Conservation (phyloP, 2,888 invertebrate species). For the Desoria tigrina region DNA sequence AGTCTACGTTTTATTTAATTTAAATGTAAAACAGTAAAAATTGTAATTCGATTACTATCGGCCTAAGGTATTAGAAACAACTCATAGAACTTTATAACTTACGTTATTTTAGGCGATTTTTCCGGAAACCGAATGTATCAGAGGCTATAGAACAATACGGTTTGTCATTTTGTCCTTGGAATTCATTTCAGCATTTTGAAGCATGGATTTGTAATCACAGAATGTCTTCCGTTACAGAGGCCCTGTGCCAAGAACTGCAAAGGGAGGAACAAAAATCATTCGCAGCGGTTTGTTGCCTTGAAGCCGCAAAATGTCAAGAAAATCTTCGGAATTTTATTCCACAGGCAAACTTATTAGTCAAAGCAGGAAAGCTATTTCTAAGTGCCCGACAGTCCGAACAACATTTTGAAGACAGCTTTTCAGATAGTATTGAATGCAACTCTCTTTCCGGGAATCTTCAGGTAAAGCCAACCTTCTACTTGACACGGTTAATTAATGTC, state of each 20-base stretch:
- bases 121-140: slow-evolving; percentile 52
- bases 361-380: slow-evolving; percentile 40
- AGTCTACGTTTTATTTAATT: slow-evolving; percentile 14
- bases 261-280: slow-evolving; percentile 50
- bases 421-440: slow-evolving; percentile 6
- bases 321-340: slow-evolving; percentile 46
- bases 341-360: slow-evolving; percentile 46
- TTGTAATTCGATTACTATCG: not conserved
- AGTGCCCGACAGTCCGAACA: slow-evolving; percentile 16
- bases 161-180: slow-evolving; percentile 19
- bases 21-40: not conserved
- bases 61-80: too few species aligned
- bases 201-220: not conserved
- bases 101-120: slow-evolving; percentile 45
- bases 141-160: slow-evolving; percentile 53
- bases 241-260: slow-evolving; percentile 47
- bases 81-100: not conserved
- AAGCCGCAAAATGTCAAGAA: slow-evolving; percentile 51
- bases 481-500: too few species aligned
- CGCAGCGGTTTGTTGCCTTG: slow-evolving; percentile 50
- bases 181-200: not conserved
- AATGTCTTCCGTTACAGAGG: too few species aligned
- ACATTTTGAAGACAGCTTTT: slow-evolving; percentile 4
- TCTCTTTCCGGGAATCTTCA: slow-evolving; percentile 40
- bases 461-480: slow-evolving; percentile 23